Evolutionary conservation across 2,113 vertebrate genomes (phyloP).

Genomic region (western clawed frog (Xenopus tropicalis)): DNA sequence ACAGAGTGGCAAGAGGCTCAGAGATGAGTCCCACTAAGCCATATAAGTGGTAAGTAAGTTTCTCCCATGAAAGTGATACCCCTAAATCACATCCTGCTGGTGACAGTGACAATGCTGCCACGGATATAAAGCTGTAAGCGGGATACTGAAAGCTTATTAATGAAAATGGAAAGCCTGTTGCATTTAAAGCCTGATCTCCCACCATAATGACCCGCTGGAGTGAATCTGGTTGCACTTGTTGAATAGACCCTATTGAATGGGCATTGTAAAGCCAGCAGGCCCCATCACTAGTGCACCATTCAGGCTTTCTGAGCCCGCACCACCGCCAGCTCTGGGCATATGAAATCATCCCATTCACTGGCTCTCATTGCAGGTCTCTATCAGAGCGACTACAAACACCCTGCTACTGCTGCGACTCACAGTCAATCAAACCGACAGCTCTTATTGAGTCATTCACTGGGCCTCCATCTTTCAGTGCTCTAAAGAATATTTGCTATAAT

Average conservation of each 20-base stretch:
- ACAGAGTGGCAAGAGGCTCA: too few species aligned
- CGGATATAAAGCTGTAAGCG: conserved; percentile 30
- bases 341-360: conserved; percentile 35
- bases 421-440: conserved; percentile 34
- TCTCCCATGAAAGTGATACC: conserved; percentile 17
- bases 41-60: not conserved
- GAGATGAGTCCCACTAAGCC: too few species aligned
- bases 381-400: conserved; percentile 22
- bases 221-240: conserved; percentile 42
- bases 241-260: conserved; percentile 42
- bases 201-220: conserved; percentile 29
- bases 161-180: conserved; percentile 14
- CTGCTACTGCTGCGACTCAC: conserved; percentile 28
- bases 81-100: conserved; percentile 42
- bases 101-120: conserved; percentile 25
- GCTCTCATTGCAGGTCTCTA: conserved; percentile 28
- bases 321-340: conserved; percentile 38
- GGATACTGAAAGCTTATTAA: conserved; percentile 20
- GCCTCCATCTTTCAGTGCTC: not conserved
- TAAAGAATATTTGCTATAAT: conserved; percentile 13
- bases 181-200: conserved; percentile 22
- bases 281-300: conserved; percentile 16
- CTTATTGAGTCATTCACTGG: conserved; percentile 38
- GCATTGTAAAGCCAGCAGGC: conserved; percentile 32
- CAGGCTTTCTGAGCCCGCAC: conserved; percentile 26